A percentile compares a stretch with the other conserved stretches of the same genome.
These are phyloP conservation scores for Chlorodrepanis virens DNA, from an alignment of 2,113 vertebrate genomes.

Conservation along the genomic window DNA sequence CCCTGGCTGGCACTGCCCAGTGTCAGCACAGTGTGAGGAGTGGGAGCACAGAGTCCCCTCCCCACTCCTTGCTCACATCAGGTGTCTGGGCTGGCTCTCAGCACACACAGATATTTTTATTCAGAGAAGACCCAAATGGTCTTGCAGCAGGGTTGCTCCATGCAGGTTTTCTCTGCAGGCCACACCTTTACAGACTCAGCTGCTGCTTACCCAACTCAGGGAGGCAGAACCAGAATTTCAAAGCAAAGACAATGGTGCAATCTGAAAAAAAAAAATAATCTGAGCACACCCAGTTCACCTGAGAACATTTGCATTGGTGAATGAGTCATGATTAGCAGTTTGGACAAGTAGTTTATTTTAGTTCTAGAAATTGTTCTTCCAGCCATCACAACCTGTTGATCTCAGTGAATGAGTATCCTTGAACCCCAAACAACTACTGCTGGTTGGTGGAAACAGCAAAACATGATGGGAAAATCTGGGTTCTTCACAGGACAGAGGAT, in stretches of 20 bases:
- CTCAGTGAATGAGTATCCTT: not conserved
- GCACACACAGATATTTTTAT: not conserved
- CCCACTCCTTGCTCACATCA: not conserved
- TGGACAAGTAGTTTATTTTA: constrained; percentile 6
- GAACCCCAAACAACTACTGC: not conserved
- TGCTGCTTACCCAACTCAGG: not conserved
- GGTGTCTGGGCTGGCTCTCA: not conserved
- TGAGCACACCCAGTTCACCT: constrained; percentile 47
- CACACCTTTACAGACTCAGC: constrained; percentile 2
- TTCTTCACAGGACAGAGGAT: not conserved
- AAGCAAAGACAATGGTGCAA: constrained; percentile 41
- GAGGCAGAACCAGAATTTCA: constrained; percentile 42
- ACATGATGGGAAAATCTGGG: not conserved
- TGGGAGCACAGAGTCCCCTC: not conserved
- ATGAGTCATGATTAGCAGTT: constrained; percentile 3
- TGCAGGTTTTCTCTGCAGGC: not conserved
- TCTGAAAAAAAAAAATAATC: not conserved
- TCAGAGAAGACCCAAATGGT: not conserved
- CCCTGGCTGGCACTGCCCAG: not conserved
- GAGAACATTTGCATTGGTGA: not conserved
- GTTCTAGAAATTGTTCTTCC: not conserved
- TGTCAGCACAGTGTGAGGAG: not conserved
- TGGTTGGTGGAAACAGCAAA: not conserved
- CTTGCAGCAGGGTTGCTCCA: not conserved
- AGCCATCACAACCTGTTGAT: not conserved